A percentile compares a stretch with the other conserved stretches of the same genome.
These are phyloP conservation scores for Hydrocynus forskahlii DNA, from an alignment of 2,797 vertebrate genomes.

Conservation along the genomic window DNA sequence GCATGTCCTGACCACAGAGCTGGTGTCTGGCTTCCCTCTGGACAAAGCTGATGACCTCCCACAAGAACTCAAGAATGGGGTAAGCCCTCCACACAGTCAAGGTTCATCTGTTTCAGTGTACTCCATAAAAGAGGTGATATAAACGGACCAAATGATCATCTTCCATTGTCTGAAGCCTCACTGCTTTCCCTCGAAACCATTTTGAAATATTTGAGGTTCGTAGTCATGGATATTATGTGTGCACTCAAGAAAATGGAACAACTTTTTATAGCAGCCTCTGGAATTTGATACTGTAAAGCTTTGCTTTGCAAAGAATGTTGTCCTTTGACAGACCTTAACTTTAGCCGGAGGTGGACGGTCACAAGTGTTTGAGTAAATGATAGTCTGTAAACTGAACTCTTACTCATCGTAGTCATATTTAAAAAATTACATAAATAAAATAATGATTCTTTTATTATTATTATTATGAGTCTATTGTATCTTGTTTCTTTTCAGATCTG, in stretches of 20 bases:
- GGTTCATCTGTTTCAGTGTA: background rate
- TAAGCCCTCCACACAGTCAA: conserved; percentile 52
- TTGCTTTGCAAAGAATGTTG: background rate
- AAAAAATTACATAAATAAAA: too few species aligned
- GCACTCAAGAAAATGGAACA: too few species aligned
- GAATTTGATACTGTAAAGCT: background rate
- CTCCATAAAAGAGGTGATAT: background rate
- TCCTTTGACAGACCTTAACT: background rate
- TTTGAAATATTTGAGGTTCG: background rate
- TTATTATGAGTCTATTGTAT: background rate
- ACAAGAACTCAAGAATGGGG: conserved; percentile 92
- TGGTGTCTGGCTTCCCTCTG: conserved; percentile 92
- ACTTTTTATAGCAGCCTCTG: too few species aligned
- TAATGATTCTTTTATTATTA: too few species aligned
- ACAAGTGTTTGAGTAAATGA: background rate
- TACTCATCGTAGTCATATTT: too few species aligned
- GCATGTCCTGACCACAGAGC: conserved; percentile 90
- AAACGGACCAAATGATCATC: background rate
- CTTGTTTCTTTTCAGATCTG: conserved; percentile 82
- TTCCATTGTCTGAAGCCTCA: too few species aligned
- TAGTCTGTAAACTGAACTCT: background rate
- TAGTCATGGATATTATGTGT: background rate
- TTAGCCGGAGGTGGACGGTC: background rate
- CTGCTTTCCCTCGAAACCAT: background rate
- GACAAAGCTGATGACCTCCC: conserved; percentile 87